A percentile compares a stretch with the other conserved stretches of the same genome.
Evolutionary conservation across 1,140 invertebrate species (phyloP).

Genomic region (Cotesia glomerata): DNA sequence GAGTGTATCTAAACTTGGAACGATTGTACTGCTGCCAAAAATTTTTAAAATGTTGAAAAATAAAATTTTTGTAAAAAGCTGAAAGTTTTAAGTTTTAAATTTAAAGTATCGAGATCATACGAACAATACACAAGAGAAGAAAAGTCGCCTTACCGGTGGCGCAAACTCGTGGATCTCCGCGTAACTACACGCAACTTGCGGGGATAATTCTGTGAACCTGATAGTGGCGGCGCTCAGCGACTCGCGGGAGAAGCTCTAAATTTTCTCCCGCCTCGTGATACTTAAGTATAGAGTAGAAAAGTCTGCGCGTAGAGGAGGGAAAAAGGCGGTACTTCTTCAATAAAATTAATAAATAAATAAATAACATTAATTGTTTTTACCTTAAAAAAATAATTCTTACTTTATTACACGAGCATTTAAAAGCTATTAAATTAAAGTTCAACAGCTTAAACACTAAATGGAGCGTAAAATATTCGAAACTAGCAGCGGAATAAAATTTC

Average conservation of each 20-base stretch:
- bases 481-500: not conserved
- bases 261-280: not conserved
- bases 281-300: not conserved
- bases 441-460: too few relatives aligned
- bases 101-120: not conserved
- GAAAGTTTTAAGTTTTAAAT: not conserved
- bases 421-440: not conserved
- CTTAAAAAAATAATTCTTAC: too few relatives aligned
- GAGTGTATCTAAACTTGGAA: too few relatives aligned
- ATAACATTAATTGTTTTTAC: not conserved
- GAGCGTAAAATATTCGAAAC: too few relatives aligned
- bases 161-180: conserved; percentile 48
- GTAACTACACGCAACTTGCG: conserved; percentile 10
- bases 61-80: too few relatives aligned
- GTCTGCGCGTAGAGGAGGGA: not conserved
- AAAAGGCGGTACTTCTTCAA: not conserved
- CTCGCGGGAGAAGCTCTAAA: conserved; percentile 26
- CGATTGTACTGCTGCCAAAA: too few relatives aligned
- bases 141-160: conserved; percentile 54
- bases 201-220: conserved; percentile 23
- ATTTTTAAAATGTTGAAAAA: too few relatives aligned
- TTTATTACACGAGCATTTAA: not conserved
- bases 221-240: conserved; percentile 41
- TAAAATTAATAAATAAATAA: not conserved
- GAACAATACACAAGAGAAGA: conserved; percentile 6